Evolutionary conservation across 2,797 vertebrate species (phyloP).

Genomic region (Rhinoraja longicauda): DNA sequence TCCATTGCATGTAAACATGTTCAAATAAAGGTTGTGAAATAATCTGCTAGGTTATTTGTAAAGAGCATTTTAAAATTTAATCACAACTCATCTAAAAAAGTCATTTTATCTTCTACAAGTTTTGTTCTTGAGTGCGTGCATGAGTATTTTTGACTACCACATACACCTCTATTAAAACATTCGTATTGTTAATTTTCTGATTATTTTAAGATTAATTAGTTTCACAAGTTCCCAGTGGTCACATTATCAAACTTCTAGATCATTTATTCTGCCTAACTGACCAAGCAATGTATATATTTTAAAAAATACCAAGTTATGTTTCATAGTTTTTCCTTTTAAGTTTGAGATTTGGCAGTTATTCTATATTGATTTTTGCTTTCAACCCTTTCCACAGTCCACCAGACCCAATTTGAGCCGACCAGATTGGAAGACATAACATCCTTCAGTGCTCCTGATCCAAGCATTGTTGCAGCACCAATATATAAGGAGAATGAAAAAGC

Average conservation of each 20-base stretch:
- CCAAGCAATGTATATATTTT: neutral
- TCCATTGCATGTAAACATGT: neutral
- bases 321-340: neutral
- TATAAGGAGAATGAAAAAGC: conserved; percentile 35
- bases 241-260: neutral
- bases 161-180: neutral
- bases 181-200: neutral
- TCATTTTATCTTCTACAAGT: neutral
- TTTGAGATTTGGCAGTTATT: neutral
- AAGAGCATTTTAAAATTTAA: neutral
- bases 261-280: neutral
- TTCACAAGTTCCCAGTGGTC: neutral
- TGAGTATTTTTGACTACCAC: neutral
- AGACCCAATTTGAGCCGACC: neutral
- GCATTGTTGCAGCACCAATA: conserved; percentile 3
- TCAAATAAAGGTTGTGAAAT: neutral
- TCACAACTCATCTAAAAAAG: neutral
- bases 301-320: neutral
- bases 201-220: too few species aligned
- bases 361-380: neutral
- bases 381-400: neutral
- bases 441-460: neutral
- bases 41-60: neutral
- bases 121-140: neutral
- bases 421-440: conserved; percentile 23